Base-by-base conservation (phyloP, 2,113 vertebrate species). In the Podarcis muralis region DNA sequence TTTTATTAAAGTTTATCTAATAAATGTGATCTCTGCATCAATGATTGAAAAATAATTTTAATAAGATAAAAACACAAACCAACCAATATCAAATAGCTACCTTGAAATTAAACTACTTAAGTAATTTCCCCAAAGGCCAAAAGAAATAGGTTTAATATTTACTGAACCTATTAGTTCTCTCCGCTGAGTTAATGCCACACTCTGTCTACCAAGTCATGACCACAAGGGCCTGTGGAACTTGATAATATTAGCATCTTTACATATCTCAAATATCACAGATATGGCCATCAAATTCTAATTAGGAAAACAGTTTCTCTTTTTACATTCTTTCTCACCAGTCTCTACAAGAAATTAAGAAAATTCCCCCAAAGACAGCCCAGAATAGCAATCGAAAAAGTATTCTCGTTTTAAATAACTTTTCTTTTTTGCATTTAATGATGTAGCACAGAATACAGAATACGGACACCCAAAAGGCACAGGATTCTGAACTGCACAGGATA, bases 1-100 rank as follows among this genome's bases (percentile, higher is more conserved):
- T 93, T 84, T 92, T 93, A 95, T 92, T 93, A 93, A 94, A 87
- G 87, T 95, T 95, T 93, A 92, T 91, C 83, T 93, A 94, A 89
- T 81, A 91, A 92, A 96, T 91, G 83, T 87, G 94, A 95, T 95
- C 93, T 35, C 74, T 23, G 0, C 32, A 88, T 91, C 91, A 94
- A 94, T 94, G 95, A 93, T 84, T 88, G 91, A 92, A 81, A 94
- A 95, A 90, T 89, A 94, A 94, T 93, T 85, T 87, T 86, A 35
- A 53, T 48, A 93, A 87, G 91, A 92, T 5, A 25, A 84, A 78
- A 94, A 92, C 22, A 90, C 1, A 87, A 86, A 91, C 75, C 81
- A 90, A 91, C 78, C 74, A 83, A 91, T 92, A 95, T 95, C 85
- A 86, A 62, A 30, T 93, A 93, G 87, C 90, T 78, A 90, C 80